Evolutionary conservation across 2,113 vertebrate genomes (phyloP).

Genomic region (Festucalex cinctus): DNA sequence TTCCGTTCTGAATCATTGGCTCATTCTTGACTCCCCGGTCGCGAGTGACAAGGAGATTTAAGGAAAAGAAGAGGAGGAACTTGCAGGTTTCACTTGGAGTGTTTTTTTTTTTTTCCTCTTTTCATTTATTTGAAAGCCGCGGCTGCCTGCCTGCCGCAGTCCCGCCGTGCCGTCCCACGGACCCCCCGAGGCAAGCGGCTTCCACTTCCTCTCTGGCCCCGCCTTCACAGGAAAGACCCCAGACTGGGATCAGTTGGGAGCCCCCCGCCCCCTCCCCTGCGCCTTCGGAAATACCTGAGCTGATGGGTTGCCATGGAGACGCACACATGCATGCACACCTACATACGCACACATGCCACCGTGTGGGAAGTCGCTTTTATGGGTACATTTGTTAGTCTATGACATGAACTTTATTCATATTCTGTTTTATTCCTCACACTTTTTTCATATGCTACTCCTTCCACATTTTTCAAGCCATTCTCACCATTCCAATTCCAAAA

Average conservation of each 20-base stretch:
- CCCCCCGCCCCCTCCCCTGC: constrained; percentile 33
- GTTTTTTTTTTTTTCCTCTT: background rate
- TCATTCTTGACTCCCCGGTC: too few species aligned
- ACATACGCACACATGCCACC: background rate
- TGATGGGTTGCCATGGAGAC: background rate
- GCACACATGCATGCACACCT: too few species aligned
- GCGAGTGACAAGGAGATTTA: too few species aligned
- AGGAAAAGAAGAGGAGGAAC: too few species aligned
- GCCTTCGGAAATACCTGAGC: constrained; percentile 54
- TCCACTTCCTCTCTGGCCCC: constrained; percentile 34
- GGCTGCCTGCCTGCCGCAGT: constrained; percentile 29
- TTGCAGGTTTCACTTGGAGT: too few species aligned
- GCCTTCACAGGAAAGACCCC: constrained; percentile 56
- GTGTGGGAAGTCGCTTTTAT: background rate
- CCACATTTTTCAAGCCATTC: too few species aligned
- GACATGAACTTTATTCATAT: too few species aligned
- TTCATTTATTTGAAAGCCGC: constrained; percentile 12
- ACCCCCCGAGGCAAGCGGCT: constrained; percentile 36
- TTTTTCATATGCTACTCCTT: too few species aligned
- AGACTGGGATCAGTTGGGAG: constrained; percentile 42
- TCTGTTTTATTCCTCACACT: too few species aligned
- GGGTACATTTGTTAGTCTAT: too few species aligned
- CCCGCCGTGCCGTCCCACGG: constrained; percentile 47
- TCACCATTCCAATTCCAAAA: too few species aligned
- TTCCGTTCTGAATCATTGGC: too few species aligned